Evolutionary conservation across 2,888 invertebrate genomes (phyloP), one percentile per base, ranked within the genome.

Genomic region (Oscheius myriophilus): DNA sequence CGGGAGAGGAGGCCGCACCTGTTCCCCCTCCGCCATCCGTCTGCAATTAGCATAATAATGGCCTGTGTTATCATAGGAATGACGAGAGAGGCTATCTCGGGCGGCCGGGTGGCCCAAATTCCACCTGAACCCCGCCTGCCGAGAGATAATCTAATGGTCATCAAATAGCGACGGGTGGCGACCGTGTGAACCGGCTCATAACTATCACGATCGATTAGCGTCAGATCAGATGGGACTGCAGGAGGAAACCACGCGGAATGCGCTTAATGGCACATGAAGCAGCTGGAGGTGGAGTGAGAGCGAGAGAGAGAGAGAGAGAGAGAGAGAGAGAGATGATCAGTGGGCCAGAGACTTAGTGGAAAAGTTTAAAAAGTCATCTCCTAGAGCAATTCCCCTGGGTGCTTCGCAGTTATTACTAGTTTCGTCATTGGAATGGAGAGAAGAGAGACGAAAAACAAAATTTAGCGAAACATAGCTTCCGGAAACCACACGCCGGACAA

Each of bases 181-280:
- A 42, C 59, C 61, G 61, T 61, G 61, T 61, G 61, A 61, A 61
- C 61, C 61, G 61, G 61, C 46, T 61, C 61, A 61, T 61, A 61
- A 61, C 61, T 61, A 49, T 61, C 49, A 61, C 26, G 26, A 61
- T 61, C 61, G 61, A 61, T 61, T 61, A 58, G n/a, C 43, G 58
- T 58, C 58, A 43, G 39, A 16, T 21, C n/a, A 39, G 39, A 33
- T 33, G 33, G 33, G 33, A n/a, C n/a, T 33, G 33, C 33, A 3
- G 33, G 33, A 33, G 33, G 33, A 33, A 9, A 33, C 33, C 33
- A 33, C 33, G 33, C 33, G 33, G 33, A 33, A 33, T 46, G 18
- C 46, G 46, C 46, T 18, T 46, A 18, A 18, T 18, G 18, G 46
- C 11, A 18, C n/a, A 46, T 3, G 46, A 18, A 46, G 18, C 4